These are phyloP conservation scores for Nestor notabilis DNA, from an alignment of 2,113 vertebrate species.

Conservation along the genomic window DNA sequence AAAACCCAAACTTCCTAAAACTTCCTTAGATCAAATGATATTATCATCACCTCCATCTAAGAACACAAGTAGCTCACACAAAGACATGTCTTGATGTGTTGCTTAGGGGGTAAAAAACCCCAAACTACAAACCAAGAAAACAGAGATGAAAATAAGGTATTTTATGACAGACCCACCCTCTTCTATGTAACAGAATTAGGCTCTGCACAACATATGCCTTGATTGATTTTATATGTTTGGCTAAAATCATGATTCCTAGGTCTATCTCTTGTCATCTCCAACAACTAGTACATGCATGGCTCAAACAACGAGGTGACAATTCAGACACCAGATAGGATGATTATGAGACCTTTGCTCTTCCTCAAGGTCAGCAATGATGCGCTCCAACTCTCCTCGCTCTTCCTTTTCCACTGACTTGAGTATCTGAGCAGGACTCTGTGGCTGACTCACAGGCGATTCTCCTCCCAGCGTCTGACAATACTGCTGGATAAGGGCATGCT, in stretches of 20 bases:
- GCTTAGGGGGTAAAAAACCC: background rate
- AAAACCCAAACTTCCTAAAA: background rate
- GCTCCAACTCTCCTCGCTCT: conserved; percentile 90
- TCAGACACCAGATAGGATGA: background rate
- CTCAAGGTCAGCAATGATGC: conserved; percentile 91
- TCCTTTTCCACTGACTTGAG: conserved; percentile 93
- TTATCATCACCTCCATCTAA: background rate
- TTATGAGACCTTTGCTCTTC: conserved; percentile 89
- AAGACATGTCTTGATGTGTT: background rate
- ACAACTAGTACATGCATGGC: background rate
- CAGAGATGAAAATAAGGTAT: background rate
- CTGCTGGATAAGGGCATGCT: conserved; percentile 95
- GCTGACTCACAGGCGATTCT: conserved; percentile 90
- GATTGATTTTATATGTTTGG: background rate
- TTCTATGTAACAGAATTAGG: background rate
- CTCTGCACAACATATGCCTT: background rate
- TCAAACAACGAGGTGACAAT: background rate
- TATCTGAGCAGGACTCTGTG: conserved; percentile 95
- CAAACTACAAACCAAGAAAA: background rate
- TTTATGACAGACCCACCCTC: background rate
- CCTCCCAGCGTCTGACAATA: conserved; percentile 95
- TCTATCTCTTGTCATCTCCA: background rate
- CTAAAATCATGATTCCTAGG: background rate
- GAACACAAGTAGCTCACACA: background rate
- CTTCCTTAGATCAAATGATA: background rate